phyloP scores from a whole-genome alignment of 2,797 vertebrate species.

The Chloroceryle inda region DNA sequence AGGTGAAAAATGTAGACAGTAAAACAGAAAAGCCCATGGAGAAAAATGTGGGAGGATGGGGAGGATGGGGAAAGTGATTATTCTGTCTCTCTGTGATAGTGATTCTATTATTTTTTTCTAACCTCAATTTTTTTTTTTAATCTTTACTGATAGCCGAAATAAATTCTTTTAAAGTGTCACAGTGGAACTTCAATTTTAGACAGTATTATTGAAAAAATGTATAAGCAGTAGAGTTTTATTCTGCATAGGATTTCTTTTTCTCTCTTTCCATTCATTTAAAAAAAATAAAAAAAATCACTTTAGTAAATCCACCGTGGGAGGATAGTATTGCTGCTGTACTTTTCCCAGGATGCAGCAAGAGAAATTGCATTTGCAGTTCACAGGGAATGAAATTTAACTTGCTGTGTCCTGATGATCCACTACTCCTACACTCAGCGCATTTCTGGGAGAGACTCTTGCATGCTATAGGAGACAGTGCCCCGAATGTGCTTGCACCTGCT shows the following conservation, averaged over 20 bases:
- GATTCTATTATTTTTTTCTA: not conserved
- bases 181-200: not conserved
- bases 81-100: not conserved
- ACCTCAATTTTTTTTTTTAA: not conserved
- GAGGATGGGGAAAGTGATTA: slow-evolving; percentile 45
- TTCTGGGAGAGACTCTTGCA: slow-evolving; percentile 1
- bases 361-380: slow-evolving; percentile 56
- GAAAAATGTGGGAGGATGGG: slow-evolving; percentile 46
- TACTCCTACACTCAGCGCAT: slow-evolving; percentile 13
- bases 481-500: not conserved
- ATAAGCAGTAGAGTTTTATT: not conserved
- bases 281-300: slow-evolving; percentile 35
- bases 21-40: slow-evolving; percentile 30
- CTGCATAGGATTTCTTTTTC: slow-evolving; percentile 7
- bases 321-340: slow-evolving; percentile 54
- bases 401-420: slow-evolving; percentile 25
- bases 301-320: slow-evolving; percentile 41
- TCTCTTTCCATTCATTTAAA: slow-evolving; percentile 23
- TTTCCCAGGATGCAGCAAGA: slow-evolving; percentile 46
- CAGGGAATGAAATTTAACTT: slow-evolving; percentile 59
- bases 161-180: not conserved
- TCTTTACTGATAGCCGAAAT: not conserved
- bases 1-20: slow-evolving; percentile 63
- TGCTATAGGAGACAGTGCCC: not conserved
- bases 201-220: not conserved